phyloP scores from a whole-genome alignment of 2,113 vertebrate species.

The Corynorhinus townsendii region DNA sequence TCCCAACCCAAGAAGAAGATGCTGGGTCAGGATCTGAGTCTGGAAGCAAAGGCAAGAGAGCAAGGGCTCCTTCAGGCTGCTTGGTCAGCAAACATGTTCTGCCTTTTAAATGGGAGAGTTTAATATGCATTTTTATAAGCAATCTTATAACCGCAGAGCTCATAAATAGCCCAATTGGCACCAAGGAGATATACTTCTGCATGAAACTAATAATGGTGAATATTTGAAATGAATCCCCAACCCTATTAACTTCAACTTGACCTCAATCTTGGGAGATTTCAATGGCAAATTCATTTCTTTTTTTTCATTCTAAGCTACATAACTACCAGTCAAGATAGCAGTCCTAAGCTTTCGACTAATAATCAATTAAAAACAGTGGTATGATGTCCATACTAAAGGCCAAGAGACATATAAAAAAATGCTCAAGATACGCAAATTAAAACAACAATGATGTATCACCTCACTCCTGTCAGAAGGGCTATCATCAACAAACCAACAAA shows the following conservation, averaged over 20 bases:
- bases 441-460: too few species aligned
- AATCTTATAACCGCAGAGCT: conserved; percentile 3
- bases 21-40: not conserved
- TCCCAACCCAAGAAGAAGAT: not conserved
- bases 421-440: too few species aligned
- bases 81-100: conserved; percentile 15
- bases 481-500: too few species aligned
- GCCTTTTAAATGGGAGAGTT: not conserved
- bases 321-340: conserved; percentile 68
- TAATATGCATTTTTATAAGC: not conserved
- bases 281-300: conserved; percentile 56
- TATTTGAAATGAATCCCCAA: conserved; percentile 50
- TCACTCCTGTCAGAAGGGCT: too few species aligned
- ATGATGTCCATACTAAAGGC: not conserved
- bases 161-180: conserved; percentile 59
- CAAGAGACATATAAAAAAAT: too few species aligned
- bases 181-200: conserved; percentile 54
- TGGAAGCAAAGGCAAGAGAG: not conserved
- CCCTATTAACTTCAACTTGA: conserved; percentile 46
- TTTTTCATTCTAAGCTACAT: conserved; percentile 17
- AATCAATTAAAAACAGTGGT: conserved; percentile 52
- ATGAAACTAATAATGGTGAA: conserved; percentile 57
- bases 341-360: conserved; percentile 65
- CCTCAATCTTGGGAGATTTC: conserved; percentile 49
- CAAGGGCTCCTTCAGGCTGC: not conserved